These are phyloP conservation scores for Willowsia nigromaculata DNA, from an alignment of 2,888 invertebrate genomes.

Conservation along the genomic window DNA sequence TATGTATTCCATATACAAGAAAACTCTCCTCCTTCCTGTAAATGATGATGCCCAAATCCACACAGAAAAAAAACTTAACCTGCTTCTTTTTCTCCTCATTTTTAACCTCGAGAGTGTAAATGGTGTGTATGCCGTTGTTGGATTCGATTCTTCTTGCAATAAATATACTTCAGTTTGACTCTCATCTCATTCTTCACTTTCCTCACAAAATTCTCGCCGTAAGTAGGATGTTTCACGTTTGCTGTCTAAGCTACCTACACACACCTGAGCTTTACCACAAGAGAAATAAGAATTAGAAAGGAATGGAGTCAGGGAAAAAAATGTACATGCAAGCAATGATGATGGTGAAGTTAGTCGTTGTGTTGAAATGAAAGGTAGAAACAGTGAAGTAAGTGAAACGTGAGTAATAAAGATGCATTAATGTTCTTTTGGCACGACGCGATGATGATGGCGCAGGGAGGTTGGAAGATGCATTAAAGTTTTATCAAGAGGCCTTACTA, in stretches of 20 bases:
- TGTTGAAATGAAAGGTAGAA: conserved; percentile 59
- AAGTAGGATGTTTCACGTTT: conserved; percentile 34
- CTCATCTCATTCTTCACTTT: conserved; percentile 39
- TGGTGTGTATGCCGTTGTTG: not conserved
- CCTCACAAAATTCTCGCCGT: not conserved
- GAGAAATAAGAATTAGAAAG: not conserved
- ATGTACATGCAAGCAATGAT: conserved; percentile 35
- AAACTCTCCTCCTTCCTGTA: not conserved
- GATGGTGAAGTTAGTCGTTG: conserved; percentile 24
- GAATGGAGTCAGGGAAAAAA: conserved; percentile 14
- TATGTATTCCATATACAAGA: not conserved
- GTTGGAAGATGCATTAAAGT: conserved; percentile 82
- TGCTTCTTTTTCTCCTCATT: not conserved
- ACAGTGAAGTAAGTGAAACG: conserved; percentile 69
- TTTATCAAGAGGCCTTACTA: conserved; percentile 83
- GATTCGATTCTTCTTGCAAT: conserved; percentile 60
- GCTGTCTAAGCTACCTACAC: conserved; percentile 17
- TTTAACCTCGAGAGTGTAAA: conserved; percentile 31
- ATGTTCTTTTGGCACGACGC: conserved; percentile 70
- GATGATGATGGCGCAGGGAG: conserved; percentile 81
- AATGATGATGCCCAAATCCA: conserved; percentile 38
- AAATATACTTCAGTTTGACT: conserved; percentile 67
- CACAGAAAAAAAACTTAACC: conserved; percentile 31
- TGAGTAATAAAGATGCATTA: conserved; percentile 73
- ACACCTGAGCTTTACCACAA: not conserved